Evolutionary conservation across 2,888 invertebrate species (phyloP).

Genomic region (Cosmia pyralina): DNA sequence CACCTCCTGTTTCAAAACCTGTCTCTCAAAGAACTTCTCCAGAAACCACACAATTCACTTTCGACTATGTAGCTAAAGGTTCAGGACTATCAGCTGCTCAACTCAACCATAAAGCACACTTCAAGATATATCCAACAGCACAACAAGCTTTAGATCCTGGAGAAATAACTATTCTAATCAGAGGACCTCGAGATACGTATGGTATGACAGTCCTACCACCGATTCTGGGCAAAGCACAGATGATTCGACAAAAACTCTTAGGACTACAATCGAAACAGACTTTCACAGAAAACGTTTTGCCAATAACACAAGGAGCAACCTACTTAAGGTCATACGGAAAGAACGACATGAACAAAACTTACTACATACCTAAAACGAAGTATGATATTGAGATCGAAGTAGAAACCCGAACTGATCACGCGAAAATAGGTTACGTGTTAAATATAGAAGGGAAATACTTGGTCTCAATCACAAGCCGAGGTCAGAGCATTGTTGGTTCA

Average conservation of each 20-base stretch:
- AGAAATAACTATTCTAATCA: constrained; percentile 86
- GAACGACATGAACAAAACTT: constrained; percentile 86
- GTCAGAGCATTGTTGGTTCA: constrained; percentile 90
- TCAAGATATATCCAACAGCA: constrained; percentile 90
- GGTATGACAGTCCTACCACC: constrained; percentile 85
- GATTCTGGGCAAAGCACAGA: constrained; percentile 85
- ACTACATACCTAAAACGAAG: constrained; percentile 85
- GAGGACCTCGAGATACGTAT: constrained; percentile 86
- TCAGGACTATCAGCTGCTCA: constrained; percentile 91
- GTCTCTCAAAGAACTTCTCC: constrained; percentile 80
- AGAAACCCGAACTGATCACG: constrained; percentile 84
- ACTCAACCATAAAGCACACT: constrained; percentile 88
- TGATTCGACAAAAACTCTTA: constrained; percentile 84
- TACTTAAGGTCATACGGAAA: constrained; percentile 86
- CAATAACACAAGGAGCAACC: constrained; percentile 85
- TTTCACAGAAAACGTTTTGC: constrained; percentile 83
- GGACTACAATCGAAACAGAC: constrained; percentile 80
- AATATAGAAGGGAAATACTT: constrained; percentile 89
- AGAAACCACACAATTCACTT: constrained; percentile 82
- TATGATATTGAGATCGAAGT: constrained; percentile 89
- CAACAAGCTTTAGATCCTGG: constrained; percentile 87
- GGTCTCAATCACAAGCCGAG: constrained; percentile 89
- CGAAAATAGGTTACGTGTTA: constrained; percentile 88
- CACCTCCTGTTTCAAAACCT: constrained; percentile 83
- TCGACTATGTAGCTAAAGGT: constrained; percentile 90